Evolutionary conservation across 2,797 vertebrate genomes (phyloP), one percentile per base, ranked within the genome.

Genomic region (Poeciliopsis gracilis): DNA sequence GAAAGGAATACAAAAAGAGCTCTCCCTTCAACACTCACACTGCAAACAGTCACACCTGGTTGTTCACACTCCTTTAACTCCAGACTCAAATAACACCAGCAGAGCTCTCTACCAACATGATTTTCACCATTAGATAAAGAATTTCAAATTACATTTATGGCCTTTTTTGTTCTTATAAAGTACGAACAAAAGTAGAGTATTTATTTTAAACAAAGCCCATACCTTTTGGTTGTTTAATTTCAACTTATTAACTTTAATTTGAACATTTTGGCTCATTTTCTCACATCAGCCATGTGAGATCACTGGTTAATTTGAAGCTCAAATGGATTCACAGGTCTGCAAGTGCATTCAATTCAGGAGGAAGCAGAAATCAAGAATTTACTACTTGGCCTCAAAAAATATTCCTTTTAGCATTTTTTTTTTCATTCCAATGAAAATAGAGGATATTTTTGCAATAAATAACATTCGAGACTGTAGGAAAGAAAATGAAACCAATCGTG

Each of bases 31-130:
- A 87, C 72, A 23, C 74, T 82, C 84, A 77, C 84, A 87, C 72
- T 57, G 86, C 84, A 94, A 94, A 94, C 86, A 92, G 86, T 91
- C 91, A 85, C 84, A 72, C 89, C 88, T 93, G 88, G 83, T 85
- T 93, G 86, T 89, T 82, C 87, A 92, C 83, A 88, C 88, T 85
- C 78, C 77, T 86, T 79, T 25, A 83, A 86, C 89, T 81, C 82
- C 80, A 86, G 76, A 87, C 80, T 87, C 87, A 93, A 90, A 93
- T 85, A 93, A 84, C 76, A 82, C 83, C 57, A 77, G 84, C 75
- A 49, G 5, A 88, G 23, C 53, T 5, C 80, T 77, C 3, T 4
- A 38, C 8, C 41, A 73, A 57, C 47, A 72, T 75, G 53, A 75
- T 38, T 49, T 30, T 75, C 72, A 46, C 53, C 70, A 23, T 69